Conservation (phyloP, 2,888 invertebrate genomes). For the Arctia plantaginis region DNA sequence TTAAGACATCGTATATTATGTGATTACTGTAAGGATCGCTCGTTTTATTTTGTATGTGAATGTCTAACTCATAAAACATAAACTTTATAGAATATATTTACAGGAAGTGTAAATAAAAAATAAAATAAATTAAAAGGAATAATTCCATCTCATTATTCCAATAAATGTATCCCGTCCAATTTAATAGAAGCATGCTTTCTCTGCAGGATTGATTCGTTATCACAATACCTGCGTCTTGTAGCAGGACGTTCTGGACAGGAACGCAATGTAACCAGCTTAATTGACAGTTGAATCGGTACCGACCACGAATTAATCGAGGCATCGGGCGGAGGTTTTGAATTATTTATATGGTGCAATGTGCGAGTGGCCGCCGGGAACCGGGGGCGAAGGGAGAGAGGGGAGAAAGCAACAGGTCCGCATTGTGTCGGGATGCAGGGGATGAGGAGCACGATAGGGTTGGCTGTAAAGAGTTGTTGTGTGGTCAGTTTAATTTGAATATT, state of each 20-base stretch:
- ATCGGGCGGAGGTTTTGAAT: slow-evolving; percentile 69
- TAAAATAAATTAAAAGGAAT: neutral
- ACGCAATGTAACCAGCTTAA: slow-evolving; percentile 68
- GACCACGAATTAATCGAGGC: slow-evolving; percentile 79
- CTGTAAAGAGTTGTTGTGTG: slow-evolving; percentile 35
- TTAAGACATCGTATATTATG: too few relatives aligned
- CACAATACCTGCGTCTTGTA: slow-evolving; percentile 30
- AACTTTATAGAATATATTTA: neutral
- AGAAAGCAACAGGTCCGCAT: slow-evolving; percentile 79
- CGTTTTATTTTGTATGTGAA: neutral
- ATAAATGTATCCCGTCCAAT: slow-evolving; percentile 6
- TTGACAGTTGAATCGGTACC: slow-evolving; percentile 84
- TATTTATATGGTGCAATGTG: slow-evolving; percentile 79
- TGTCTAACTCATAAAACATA: neutral
- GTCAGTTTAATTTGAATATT: slow-evolving; percentile 18
- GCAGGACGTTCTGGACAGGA: slow-evolving; percentile 40
- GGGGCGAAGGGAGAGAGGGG: slow-evolving; percentile 33
- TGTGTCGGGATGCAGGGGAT: slow-evolving; percentile 80
- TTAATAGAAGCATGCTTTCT: slow-evolving; percentile 12
- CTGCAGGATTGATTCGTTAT: slow-evolving; percentile 49
- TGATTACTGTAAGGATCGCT: neutral
- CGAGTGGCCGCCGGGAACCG: slow-evolving; percentile 57
- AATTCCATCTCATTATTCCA: neutral
- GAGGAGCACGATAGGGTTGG: slow-evolving; percentile 66
- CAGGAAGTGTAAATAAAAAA: neutral